Evolutionary conservation across 1,140 invertebrate species (phyloP), one percentile per base, ranked within the genome.

Genomic region (Cheumatopsyche charites): DNA sequence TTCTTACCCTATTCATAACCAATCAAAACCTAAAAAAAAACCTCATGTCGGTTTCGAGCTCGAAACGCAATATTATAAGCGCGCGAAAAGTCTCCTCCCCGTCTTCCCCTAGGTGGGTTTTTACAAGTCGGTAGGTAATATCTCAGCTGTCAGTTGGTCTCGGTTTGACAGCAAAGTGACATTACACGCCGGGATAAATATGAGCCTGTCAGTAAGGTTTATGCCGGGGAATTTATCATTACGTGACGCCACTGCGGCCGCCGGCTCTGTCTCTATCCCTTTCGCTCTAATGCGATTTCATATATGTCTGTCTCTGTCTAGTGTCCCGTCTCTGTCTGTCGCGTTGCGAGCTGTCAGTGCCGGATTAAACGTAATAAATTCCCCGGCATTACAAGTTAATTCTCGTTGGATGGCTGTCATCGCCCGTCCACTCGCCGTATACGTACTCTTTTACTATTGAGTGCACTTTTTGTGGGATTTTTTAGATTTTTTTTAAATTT

Each of bases 161-260:
- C 71, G 70, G 70, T 70, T 70, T 70, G 75, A 76, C 75, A 76
- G 75, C 75, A 69, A 71, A 76, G 75, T 76, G 75, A 76, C 75
- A 76, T 76, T 76, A 76, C 75, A 74, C 73, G 75, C 73, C 73
- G 75, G 75, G 70, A 76, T 76, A 76, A 76, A 76, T 76, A 76
- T 76, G 75, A 74, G 75, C 52, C 75, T 74, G 75, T 76, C 75
- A 76, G 43, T 68, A 69, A 72, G 73, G 62, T 74, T 76, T 74
- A 76, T 76, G 67, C 73, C 70, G 70, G 73, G 65, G 67, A 70
- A 74, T 76, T 76, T 76, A 76, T 76, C 75, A 76, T 76, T 74
- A 74, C 73, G 73, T 66, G 68, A 66, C 49, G 73, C 73, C 49
- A 52, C 68, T 69, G 67, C 67, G 62, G 43, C 61, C 52, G 36